Evolutionary conservation across 2,888 invertebrate species (phyloP), one percentile per base, ranked within the genome.

Genomic region (Parasteatoda lunata): DNA sequence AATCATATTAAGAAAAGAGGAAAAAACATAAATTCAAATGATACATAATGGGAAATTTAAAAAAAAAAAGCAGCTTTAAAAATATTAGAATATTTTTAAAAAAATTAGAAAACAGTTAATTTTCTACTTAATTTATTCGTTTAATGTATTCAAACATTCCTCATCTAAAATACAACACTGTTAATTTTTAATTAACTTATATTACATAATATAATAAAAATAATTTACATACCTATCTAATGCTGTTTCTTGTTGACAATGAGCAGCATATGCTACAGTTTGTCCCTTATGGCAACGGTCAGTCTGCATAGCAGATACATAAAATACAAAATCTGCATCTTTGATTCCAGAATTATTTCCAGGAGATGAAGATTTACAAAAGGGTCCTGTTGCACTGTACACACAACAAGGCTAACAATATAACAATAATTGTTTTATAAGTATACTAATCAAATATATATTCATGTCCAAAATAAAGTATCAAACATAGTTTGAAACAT

Each of bases 191-290:
- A 7, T 7, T 6, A 13, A 59, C 0, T 4, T 59, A 7, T 59
- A 59, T 6, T 30, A 30, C 30, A 30, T 30, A 30, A 30, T 30
- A 30, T 30, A 30, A 30, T 30, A 30, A 30, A 30, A 30, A 30
- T 30, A 30, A 30, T 30, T 30, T 30, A 30, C 30, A 30, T 90
- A 96, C 96, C 96, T 94, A 93, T 99, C 99, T 59, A 98, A 93
- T 0, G 96, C 95, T 0, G 96, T 94, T 92, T 99, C 99, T 92
- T 98, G 98, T 92, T 99, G 99, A 91, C 99, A 99, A 92, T 99
- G 99, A 0, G 98, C 98, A 0, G 99, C 98, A 92, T 98, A 99
- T 0, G 99, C 98, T 1, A 98, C 97, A 0, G 98, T 98, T 89
- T 96, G 93, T 96, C 96, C 90, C 72, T 96, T 95, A 89, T 95